Evolutionary conservation across 2,113 vertebrate species (phyloP), one percentile per base, ranked within the genome.

Genomic region (Panurus biarmicus): DNA sequence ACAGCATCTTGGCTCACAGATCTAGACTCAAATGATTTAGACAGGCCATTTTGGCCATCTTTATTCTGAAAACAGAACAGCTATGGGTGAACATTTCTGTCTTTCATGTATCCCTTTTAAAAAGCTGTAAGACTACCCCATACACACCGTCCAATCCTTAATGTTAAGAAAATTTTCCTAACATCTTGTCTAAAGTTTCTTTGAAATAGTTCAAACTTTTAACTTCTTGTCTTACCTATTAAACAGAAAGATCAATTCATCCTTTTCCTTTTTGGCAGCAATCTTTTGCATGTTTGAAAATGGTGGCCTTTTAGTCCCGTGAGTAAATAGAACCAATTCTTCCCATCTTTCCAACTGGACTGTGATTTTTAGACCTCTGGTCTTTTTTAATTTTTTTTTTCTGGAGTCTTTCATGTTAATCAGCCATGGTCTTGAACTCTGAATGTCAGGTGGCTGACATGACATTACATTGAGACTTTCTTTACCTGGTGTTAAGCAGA

Each of bases 381-480:
- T 15, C 6, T 28, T 53, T 85, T 69, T 42, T 14, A 23, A 42
- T 42, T 20, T 90, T 80, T n/a, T 75, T 72, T 82, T 14, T 76
- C 12, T 80, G 33, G 5, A 76, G 5, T 45, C 20, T 72, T 93
- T 82, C 28, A 31, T 26, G 3, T 77, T 67, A 71, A 16, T 33
- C 22, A 84, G 26, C 5, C 0, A 0, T 36, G 71, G 11, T 29
- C 44, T 58, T 35, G 14, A 42, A 47, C 11, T 35, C 5, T 8
- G 33, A 47, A 38, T 3, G 3, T 65, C 36, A 28, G 28, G 20
- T 65, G n/a, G 14, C 9, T 58, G 35, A 45, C 33, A 24, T 28
- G 24, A 62, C 33, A 36, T 54, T 36, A 28, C 21, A 17, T 2
- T 38, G 25, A 35, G 24, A 16, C 3, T 78, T 90, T 67, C 35